Evolutionary conservation across 2,113 vertebrate genomes (phyloP), one percentile per base, ranked within the genome.

Genomic region (Chionis minor): DNA sequence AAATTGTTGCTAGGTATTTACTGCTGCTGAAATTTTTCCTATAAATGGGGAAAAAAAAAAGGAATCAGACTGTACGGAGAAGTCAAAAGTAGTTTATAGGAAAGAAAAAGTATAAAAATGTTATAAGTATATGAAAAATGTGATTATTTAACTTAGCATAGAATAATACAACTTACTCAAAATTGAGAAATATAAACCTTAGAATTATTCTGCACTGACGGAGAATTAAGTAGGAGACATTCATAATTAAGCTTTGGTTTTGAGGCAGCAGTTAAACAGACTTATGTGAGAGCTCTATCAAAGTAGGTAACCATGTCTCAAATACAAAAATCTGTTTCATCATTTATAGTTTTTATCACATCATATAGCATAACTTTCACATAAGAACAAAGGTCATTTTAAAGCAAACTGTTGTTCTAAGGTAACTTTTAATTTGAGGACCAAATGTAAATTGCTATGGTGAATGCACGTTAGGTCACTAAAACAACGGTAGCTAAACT

Each of bases 401-500:
- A 96, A 97, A 98, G 96, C 95, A 97, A 98, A 97, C 93, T 98
- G 97, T 97, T 98, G 94, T 97, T 97, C 80, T 92, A 97, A 95
- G 96, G 96, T 90, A 98, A 98, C 96, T 98, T 98, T 98, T 98
- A 98, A 98, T 98, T 97, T 98, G 96, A 94, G 91, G 94, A 72
- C 94, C 87, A 97, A 97, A 98, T 98, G 98, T 98, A 97, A 98
- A 98, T 96, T 96, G 97, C 97, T 92, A 87, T 89, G 96, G 97
- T 91, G 96, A 98, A 97, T 83, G 97, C 95, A 96, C 69, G 86
- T 95, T 97, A 97, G 99, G 98, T 99, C 99, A 99, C 97, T 98
- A 98, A 98, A 98, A 98, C 98, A 98, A 98, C 98, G 94, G 99
- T 99, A 99, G 99, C 99, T 98, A 98, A 98, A 98, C 98, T 99